Evolutionary conservation across 2,113 vertebrate genomes (phyloP).

Genomic region (Haemorhous mexicanus): DNA sequence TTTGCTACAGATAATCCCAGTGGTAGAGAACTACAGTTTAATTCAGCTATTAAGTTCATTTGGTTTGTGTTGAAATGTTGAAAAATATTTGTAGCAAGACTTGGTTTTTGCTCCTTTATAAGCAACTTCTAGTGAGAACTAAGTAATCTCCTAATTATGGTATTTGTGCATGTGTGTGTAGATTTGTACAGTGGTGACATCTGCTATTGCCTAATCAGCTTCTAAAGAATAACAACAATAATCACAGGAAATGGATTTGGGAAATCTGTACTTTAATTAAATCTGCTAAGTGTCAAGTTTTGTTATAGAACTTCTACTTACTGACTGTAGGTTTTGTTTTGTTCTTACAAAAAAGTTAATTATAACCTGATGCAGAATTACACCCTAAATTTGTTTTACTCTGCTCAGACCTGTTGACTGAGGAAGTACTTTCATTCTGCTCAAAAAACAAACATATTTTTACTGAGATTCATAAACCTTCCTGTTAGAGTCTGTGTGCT

Average conservation of each 20-base stretch:
- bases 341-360: conserved; percentile 20
- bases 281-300: conserved; percentile 43
- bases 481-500: neutral
- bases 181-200: conserved; percentile 47
- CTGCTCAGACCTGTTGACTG: neutral
- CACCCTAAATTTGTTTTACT: conserved; percentile 15
- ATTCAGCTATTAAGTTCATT: neutral
- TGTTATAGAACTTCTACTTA: neutral
- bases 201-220: conserved; percentile 54
- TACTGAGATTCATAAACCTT: neutral
- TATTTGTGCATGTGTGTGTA: conserved; percentile 20
- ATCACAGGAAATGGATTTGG: conserved; percentile 57
- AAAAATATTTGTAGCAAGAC: neutral
- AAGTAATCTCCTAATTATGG: conserved; percentile 23
- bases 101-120: neutral
- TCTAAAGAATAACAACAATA: conserved; percentile 48
- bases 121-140: neutral
- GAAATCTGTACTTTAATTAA: conserved; percentile 58
- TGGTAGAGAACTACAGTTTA: neutral
- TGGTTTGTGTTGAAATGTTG: neutral
- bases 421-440: neutral
- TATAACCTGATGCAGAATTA: neutral
- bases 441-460: conserved; percentile 4
- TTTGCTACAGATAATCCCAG: neutral
- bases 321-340: neutral